Evolutionary conservation across 2,797 vertebrate species (phyloP).

Genomic region (Catamblyrhynchus diadema): DNA sequence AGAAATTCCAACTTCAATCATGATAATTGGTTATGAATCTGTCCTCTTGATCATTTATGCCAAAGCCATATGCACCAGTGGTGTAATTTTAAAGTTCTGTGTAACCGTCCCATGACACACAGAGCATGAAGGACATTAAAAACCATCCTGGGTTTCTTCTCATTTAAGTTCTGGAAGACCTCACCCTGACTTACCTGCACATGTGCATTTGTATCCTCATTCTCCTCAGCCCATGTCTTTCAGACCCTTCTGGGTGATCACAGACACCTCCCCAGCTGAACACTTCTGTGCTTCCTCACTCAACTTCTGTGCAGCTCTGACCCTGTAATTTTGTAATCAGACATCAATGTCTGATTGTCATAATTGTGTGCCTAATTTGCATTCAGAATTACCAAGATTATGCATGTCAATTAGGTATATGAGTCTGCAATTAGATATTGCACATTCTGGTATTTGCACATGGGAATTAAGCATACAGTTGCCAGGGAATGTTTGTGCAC

Average conservation of each 20-base stretch:
- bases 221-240: not conserved
- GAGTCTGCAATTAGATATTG: slow-evolving; percentile 37
- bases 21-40: not conserved
- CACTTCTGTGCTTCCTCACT: not conserved
- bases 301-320: not conserved
- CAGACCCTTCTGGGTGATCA: not conserved
- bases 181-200: not conserved
- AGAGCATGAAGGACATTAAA: not conserved
- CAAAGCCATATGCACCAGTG: not conserved
- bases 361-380: slow-evolving; percentile 46
- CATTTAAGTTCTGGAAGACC: not conserved
- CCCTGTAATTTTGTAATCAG: slow-evolving; percentile 56
- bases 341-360: slow-evolving; percentile 46
- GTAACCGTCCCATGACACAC: not conserved
- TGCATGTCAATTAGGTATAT: slow-evolving; percentile 38
- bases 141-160: not conserved
- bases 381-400: slow-evolving; percentile 32
- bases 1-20: not conserved
- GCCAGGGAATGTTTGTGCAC: not conserved
- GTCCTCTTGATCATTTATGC: not conserved
- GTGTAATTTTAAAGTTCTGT: not conserved
- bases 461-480: not conserved
- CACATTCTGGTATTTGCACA: not conserved
- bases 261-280: not conserved
- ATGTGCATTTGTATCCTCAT: not conserved